Percentiles rank a stretch among this genome's conserved stretches.
These are phyloP conservation scores for Ochotona curzoniae DNA, from an alignment of 2,113 vertebrate genomes.

Conservation along the genomic window DNA sequence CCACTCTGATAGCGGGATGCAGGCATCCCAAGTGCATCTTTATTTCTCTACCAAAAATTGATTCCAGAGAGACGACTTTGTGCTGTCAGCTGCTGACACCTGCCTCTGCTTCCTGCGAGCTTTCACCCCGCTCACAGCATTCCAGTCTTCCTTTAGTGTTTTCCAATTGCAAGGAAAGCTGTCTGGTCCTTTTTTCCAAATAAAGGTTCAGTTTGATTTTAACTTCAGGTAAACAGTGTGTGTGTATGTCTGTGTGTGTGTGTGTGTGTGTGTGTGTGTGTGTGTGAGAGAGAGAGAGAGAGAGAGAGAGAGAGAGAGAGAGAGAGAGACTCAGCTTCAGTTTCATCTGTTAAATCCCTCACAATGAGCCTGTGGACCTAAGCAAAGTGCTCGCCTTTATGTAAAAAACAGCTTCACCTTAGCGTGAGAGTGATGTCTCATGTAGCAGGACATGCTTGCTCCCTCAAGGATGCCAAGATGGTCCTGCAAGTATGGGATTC, in stretches of 20 bases:
- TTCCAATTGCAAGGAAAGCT: background rate
- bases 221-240: background rate
- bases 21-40: no score
- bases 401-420: background rate
- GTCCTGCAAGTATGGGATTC: background rate
- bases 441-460: no score
- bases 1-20: no score
- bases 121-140: no score
- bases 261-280: background rate
- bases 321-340: no score
- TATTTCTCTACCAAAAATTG: no score
- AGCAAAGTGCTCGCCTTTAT: background rate
- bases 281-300: no score
- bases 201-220: background rate
- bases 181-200: background rate
- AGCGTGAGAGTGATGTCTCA: background rate
- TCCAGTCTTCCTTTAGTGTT: background rate
- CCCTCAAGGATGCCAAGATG: background rate
- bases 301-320: no score
- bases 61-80: no score
- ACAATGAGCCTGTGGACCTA: background rate
- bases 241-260: background rate
- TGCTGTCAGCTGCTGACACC: background rate
- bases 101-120: no score
- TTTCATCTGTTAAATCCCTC: background rate